Base-by-base conservation (phyloP, 2,797 vertebrate species). In the Taeniopygia guttata region DNA sequence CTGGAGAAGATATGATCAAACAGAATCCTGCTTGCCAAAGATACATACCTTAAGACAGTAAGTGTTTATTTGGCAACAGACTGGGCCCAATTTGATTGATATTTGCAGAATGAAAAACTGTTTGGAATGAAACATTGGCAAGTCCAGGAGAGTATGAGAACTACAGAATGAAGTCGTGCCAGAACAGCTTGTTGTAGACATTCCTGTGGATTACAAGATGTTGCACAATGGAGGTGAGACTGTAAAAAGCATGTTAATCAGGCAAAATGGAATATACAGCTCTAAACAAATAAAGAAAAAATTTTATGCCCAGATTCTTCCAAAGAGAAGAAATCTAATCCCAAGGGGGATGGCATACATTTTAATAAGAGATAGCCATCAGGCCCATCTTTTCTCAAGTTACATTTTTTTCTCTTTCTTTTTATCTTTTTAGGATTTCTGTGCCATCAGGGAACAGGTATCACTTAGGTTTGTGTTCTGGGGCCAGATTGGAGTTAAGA, bases 161-260 rank as follows among this genome's bases (percentile, higher is more conserved):
- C 45, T 81, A 49, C 8, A 51, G 20, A 40, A 34, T 38, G 36
- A 95, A 76, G 51, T 75, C 21, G 16, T 92, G 75, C 63, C 70
- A 79, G 84, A 69, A 63, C 13, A 87, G 59, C 49, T 94, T 89
- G 36, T 77, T 86, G 62, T 83, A 62, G 80, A 93, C 84, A 69
- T 95, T 96, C 58, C 78, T 94, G 70, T 56, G 49, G 46, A 73
- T 87, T 77, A 49, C 49, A 42, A 63, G 68, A 36, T 25, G 9
- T 54, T 88, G 20, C 56, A 26, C 49, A 36, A 43, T 55, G 45
- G 52, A 90, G 55, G 43, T 62, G 66, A 92, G 62, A 62, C 51
- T 86, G 32, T 86, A 72, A 63, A 90, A 84, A 42, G 45, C 42
- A 14, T 3, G 0, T 62, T 84, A 75, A 74, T 62, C 16, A 45